Evolutionary conservation across 2,797 vertebrate species (phyloP).

Genomic region (Dicrostonyx torquatus): DNA sequence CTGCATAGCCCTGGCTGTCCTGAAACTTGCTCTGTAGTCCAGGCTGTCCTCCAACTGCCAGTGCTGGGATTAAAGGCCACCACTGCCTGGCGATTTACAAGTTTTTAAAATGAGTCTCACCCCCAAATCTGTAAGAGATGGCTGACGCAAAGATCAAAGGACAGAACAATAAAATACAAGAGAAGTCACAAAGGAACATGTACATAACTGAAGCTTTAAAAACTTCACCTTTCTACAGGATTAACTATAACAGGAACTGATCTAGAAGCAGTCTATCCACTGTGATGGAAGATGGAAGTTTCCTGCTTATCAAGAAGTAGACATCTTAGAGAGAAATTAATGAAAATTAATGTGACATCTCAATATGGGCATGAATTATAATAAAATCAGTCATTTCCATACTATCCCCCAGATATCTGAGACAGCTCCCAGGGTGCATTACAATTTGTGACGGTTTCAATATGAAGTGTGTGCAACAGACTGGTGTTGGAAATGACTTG

Average conservation of each 20-base stretch:
- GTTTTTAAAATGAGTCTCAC: slow-evolving; percentile 16
- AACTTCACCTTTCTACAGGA: slow-evolving; percentile 31
- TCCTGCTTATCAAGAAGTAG: slow-evolving; percentile 34
- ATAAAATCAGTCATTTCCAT: slow-evolving; percentile 40
- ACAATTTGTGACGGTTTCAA: not conserved
- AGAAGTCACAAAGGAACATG: slow-evolving; percentile 57
- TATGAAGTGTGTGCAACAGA: not conserved
- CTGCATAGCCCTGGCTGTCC: not conserved
- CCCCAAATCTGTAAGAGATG: slow-evolving; percentile 40
- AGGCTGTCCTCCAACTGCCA: not conserved
- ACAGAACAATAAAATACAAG: slow-evolving; percentile 40
- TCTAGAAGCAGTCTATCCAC: slow-evolving; percentile 41
- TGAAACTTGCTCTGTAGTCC: not conserved
- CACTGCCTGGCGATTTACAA: not conserved
- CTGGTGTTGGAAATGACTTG: not conserved
- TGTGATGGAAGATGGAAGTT: slow-evolving; percentile 47
- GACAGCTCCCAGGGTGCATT: not conserved
- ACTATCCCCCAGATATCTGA: slow-evolving; percentile 48
- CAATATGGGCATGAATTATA: slow-evolving; percentile 20
- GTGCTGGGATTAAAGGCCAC: not conserved
- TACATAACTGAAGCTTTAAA: slow-evolving; percentile 56
- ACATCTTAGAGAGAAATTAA: slow-evolving; percentile 45
- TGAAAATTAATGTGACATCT: slow-evolving; percentile 61
- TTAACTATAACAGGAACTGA: slow-evolving; percentile 47
- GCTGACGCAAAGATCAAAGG: slow-evolving; percentile 57